Evolutionary conservation across 2,113 vertebrate species (phyloP).

Genomic region (Synchiropus splendidus): DNA sequence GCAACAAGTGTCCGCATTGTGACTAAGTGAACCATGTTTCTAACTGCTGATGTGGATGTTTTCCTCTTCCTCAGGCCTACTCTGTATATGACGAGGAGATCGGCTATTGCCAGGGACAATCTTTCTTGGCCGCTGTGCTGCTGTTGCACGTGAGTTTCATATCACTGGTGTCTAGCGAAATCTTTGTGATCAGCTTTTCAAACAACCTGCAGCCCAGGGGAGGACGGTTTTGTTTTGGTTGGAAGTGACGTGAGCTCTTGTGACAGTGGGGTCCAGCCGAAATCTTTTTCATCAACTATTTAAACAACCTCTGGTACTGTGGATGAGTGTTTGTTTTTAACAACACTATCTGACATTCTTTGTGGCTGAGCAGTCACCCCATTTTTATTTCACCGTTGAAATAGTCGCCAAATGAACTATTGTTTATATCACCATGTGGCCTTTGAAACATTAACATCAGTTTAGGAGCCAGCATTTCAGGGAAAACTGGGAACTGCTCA

Average conservation of each 20-base stretch:
- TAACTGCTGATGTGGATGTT: not conserved
- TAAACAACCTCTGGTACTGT: conserved; percentile 13
- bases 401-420: no score
- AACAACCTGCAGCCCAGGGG: conserved; percentile 9
- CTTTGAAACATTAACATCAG: no score
- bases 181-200: conserved; percentile 5
- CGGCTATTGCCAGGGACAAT: conserved; percentile 97
- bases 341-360: conserved; percentile 3
- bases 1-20: no score
- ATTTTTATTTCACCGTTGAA: no score
- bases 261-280: conserved; percentile 6
- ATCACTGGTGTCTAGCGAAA: conserved; percentile 10
- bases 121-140: conserved; percentile 95
- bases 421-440: no score
- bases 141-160: conserved; percentile 86
- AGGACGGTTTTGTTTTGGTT: conserved; percentile 23
- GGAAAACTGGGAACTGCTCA: no score
- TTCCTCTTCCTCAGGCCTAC: conserved; percentile 73
- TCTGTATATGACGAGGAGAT: conserved; percentile 98
- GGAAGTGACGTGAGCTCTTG: conserved; percentile 67
- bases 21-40: no score
- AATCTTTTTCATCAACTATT: conserved; percentile 5
- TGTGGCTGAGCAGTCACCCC: not conserved
- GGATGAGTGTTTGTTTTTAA: conserved; percentile 19
- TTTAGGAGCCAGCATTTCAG: no score